Percentiles rank a stretch among this genome's conserved stretches.
Conservation (phyloP, 2,888 invertebrate genomes). For the Eupithecia inturbata region DNA sequence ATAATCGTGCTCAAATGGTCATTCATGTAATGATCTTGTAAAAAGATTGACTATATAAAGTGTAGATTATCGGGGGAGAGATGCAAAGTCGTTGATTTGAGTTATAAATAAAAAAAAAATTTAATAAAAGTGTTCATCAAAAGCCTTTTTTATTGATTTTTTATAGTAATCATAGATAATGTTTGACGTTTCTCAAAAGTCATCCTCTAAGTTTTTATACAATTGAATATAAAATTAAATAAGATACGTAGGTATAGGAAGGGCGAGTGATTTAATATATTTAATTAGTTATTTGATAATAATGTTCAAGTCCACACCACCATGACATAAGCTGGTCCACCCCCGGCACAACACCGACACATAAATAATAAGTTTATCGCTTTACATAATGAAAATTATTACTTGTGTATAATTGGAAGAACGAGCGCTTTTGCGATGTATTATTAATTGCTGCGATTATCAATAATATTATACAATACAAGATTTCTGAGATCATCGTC, state of each 20-base stretch:
- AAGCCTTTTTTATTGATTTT: too few relatives aligned
- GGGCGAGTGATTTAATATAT: neutral
- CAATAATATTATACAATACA: conserved; percentile 7
- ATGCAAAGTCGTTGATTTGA: conserved; percentile 31
- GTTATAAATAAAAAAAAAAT: neutral
- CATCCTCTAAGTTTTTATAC: too few relatives aligned
- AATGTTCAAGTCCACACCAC: conserved; percentile 17
- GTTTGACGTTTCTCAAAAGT: neutral
- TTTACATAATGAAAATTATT: conserved; percentile 37
- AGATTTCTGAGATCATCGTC: conserved; percentile 7
- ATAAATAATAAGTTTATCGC: conserved; percentile 38
- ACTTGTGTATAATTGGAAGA: conserved; percentile 32
- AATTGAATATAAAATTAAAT: neutral
- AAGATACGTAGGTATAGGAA: neutral
- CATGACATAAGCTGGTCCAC: conserved; percentile 37
- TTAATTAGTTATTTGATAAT: neutral
- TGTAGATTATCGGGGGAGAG: too few relatives aligned
- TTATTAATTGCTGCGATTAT: conserved; percentile 31
- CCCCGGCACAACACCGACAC: conserved; percentile 26
- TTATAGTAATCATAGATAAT: neutral
- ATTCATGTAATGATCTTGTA: conserved; percentile 37
- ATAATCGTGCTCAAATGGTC: conserved; percentile 30
- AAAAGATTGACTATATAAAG: conserved; percentile 24
- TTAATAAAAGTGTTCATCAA: too few relatives aligned
- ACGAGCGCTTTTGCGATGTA: conserved; percentile 34